Evolutionary conservation across 2,797 vertebrate species (phyloP), one percentile per base, ranked within the genome.

Genomic region (Chaetodon trifasciatus): DNA sequence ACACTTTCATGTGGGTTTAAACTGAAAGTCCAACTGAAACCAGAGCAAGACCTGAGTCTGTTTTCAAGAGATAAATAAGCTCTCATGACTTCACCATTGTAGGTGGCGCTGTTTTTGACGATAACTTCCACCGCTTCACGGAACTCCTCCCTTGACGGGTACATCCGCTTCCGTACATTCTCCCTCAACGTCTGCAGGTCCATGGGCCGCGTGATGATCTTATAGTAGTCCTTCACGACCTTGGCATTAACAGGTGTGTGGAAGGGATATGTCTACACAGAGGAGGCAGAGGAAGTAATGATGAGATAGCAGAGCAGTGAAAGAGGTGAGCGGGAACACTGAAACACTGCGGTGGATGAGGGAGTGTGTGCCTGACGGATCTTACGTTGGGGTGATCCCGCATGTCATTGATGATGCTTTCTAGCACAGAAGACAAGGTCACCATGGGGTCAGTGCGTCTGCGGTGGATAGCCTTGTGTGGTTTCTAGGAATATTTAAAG

Each of bases 171-270:
- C 1, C 98, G 97, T 32, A 99, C 97, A 0, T 99, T 99, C 88
- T 99, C 98, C 70, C 98, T 95, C 64, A 99, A 94, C 0, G 98
- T 99, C 93, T 99, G 98, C 75, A 99, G 94, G 91, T 99, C 98
- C 98, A 99, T 99, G 4, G 98, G 98, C 28, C 97, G 95, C 0
- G 96, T 97, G 84, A 99, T 99, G 71, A 99, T 98, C 94, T 99
- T 99, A n/a, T 99, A 99, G 88, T 99, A 99, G 91, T 99, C 98
- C 89, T 99, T 99, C 76, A 99, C 98, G 50, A 99, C 96, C 89
- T 99, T 99, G 50, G 96, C 97, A 60, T 99, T 99, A 46, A 99
- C 98, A 1, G 98, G 98, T 0, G 97, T 98, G 88, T 99, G 98
- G 78, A 99, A 99, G 1, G 98, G 98, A 77, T 99, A 99, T 0